Percentiles rank a stretch among this genome's conserved stretches.
Conservation (phyloP, 2,113 vertebrate species). For the Dipodomys ordii region DNA sequence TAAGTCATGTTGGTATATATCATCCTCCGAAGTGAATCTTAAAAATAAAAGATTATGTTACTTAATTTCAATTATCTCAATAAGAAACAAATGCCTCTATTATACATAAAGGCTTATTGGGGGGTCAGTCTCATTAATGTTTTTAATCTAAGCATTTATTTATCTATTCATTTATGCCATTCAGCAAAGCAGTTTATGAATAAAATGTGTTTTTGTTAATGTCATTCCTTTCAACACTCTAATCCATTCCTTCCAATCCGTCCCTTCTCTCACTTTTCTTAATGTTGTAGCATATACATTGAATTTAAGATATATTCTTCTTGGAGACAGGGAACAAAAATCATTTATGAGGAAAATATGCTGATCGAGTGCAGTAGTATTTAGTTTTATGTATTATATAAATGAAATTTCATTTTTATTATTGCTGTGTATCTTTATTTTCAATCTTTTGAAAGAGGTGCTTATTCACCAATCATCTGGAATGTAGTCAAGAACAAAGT, state of each 20-base stretch:
- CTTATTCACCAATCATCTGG: slow-evolving; percentile 20
- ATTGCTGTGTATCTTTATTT: background rate
- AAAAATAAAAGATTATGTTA: background rate
- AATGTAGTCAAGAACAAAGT: slow-evolving; percentile 13
- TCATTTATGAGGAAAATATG: background rate
- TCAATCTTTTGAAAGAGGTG: background rate
- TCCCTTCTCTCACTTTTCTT: too few relatives aligned
- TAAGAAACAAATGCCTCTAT: background rate
- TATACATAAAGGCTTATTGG: background rate
- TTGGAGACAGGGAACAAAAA: background rate
- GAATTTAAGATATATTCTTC: background rate
- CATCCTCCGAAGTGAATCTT: background rate
- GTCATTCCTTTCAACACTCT: too few relatives aligned
- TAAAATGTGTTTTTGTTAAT: too few relatives aligned
- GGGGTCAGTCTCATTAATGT: too few relatives aligned
- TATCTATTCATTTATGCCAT: too few relatives aligned
- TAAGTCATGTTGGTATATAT: background rate
- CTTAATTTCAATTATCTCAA: background rate
- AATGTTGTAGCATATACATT: background rate
- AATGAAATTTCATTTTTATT: background rate
- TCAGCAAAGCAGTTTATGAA: too few relatives aligned
- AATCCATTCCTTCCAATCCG: too few relatives aligned
- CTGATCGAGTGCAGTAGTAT: background rate
- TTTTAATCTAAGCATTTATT: too few relatives aligned
- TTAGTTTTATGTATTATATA: background rate